A percentile compares a stretch with the other conserved stretches of the same genome.
These are phyloP conservation scores for Drepana falcataria DNA, from an alignment of 2,888 invertebrate genomes.

Conservation along the genomic window DNA sequence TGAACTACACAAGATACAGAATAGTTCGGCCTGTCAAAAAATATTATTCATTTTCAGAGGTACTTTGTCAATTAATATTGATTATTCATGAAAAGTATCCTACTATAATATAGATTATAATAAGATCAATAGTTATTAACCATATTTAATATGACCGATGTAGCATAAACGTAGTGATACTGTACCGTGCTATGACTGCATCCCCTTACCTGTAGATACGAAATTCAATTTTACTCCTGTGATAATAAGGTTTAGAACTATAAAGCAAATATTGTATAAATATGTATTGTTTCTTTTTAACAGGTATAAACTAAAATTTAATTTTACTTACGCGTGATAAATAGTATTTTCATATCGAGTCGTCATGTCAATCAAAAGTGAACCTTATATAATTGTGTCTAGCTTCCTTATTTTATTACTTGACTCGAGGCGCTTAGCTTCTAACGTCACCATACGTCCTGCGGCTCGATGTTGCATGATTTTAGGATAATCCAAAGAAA, in stretches of 20 bases:
- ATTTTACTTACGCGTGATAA: slow-evolving; percentile 1
- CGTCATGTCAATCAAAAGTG: background rate
- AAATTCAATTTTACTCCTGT: slow-evolving; percentile 1
- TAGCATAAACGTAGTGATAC: too few species aligned
- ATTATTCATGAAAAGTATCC: too few species aligned
- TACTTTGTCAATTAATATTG: too few species aligned
- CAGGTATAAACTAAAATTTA: background rate
- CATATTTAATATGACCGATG: too few species aligned
- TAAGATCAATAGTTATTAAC: too few species aligned
- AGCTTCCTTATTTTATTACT: background rate
- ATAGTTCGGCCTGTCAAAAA: too few species aligned
- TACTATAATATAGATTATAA: too few species aligned
- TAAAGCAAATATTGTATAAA: background rate
- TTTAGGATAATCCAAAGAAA: slow-evolving; percentile 52
- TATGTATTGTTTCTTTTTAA: background rate
- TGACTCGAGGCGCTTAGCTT: background rate
- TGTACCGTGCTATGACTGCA: too few species aligned
- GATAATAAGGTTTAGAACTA: slow-evolving; percentile 2
- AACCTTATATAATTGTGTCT: background rate
- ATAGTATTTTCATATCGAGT: background rate
- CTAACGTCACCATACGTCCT: too few species aligned
- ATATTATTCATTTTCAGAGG: too few species aligned
- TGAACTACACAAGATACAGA: too few species aligned
- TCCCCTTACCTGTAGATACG: background rate
- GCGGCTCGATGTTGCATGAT: background rate